phyloP scores from a whole-genome alignment of 2,888 invertebrate species.

The Andrena bucephala region DNA sequence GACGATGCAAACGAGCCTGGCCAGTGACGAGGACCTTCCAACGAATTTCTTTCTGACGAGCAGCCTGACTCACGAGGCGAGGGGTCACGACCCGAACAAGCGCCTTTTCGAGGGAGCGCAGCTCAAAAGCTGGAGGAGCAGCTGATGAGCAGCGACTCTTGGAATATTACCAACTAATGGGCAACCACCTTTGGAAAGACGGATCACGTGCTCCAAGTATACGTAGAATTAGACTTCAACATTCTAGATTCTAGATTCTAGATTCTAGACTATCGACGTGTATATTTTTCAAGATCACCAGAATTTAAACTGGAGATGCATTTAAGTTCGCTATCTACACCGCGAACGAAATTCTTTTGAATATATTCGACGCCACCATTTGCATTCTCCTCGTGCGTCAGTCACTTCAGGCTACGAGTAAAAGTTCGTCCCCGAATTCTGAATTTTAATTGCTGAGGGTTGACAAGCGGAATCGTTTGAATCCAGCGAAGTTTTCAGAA shows the following conservation, averaged over 20 bases:
- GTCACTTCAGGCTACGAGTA: background rate
- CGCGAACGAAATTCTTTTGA: background rate
- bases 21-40: slow-evolving; percentile 22
- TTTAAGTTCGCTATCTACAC: too few relatives aligned
- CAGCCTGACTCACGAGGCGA: background rate
- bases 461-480: background rate
- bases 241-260: too few relatives aligned
- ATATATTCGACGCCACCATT: background rate
- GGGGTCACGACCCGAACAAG: background rate
- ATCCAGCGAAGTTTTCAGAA: slow-evolving; percentile 33
- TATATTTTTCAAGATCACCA: too few relatives aligned
- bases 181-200: too few relatives aligned
- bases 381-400: slow-evolving; percentile 8
- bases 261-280: too few relatives aligned
- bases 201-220: too few relatives aligned
- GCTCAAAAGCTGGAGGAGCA: too few relatives aligned
- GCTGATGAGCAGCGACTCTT: too few relatives aligned
- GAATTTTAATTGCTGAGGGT: slow-evolving; percentile 35
- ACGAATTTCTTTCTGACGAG: slow-evolving; percentile 54
- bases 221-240: too few relatives aligned
- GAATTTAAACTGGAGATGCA: too few relatives aligned
- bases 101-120: background rate
- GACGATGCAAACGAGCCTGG: slow-evolving; percentile 43
- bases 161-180: too few relatives aligned
- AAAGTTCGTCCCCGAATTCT: slow-evolving; percentile 15